A percentile compares a stretch with the other conserved stretches of the same genome.
Conservation (phyloP, 2,888 invertebrate genomes). For the Sphaerophoria rueppellii region DNA sequence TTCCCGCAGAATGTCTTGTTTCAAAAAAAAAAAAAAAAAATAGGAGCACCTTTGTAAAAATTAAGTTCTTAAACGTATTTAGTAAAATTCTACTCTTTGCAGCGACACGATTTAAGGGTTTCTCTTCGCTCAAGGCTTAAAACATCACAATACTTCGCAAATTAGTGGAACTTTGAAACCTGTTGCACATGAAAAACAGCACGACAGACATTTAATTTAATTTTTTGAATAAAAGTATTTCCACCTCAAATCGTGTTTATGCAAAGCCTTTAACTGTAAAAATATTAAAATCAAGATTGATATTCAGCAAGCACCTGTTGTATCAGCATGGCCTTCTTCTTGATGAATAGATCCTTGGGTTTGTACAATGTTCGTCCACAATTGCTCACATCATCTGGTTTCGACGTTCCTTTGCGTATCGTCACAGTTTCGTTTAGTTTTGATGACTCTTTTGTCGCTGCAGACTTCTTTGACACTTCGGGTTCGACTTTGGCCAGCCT, state of each 20-base stretch:
- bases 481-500: background rate
- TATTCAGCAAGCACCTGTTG: slow-evolving; percentile 56
- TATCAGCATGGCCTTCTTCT: slow-evolving; percentile 46
- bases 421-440: background rate
- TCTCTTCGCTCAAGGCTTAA: too few relatives aligned
- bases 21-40: too few relatives aligned
- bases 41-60: too few relatives aligned
- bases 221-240: background rate
- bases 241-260: slow-evolving; percentile 2
- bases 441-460: too few relatives aligned
- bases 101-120: too few relatives aligned
- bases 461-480: background rate
- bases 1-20: too few relatives aligned
- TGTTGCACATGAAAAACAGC: too few relatives aligned
- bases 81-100: too few relatives aligned
- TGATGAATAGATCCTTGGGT: slow-evolving; percentile 59
- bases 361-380: slow-evolving; percentile 42
- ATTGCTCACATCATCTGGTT: slow-evolving; percentile 1
- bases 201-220: background rate
- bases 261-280: background rate
- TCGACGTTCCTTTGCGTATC: background rate
- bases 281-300: slow-evolving; percentile 27
- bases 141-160: too few relatives aligned
- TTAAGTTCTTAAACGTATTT: too few relatives aligned
- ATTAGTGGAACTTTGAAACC: too few relatives aligned